Base-by-base conservation (phyloP, 1,140 invertebrate species). In the Sitophilus oryzae region DNA sequence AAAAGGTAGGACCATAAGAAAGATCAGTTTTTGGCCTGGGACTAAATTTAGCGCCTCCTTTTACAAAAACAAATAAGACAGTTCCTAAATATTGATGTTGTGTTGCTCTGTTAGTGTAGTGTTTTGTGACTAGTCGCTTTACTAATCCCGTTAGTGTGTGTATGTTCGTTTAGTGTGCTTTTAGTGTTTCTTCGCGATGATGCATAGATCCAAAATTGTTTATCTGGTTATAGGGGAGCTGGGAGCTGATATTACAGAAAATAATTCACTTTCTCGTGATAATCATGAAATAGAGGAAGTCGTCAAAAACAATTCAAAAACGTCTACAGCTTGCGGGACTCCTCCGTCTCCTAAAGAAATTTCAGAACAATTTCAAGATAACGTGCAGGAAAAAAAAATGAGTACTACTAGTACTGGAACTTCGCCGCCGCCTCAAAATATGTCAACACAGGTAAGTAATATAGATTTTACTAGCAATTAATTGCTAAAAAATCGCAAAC, bases 381-480 rank as follows among this genome's bases (percentile, higher is more conserved):
- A 9, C 23, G 36, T 56, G n/a, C 34, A 30, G 38, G 45, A 54
- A 54, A 20, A 63, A 58, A 36, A 64, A 62, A 43, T 52, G 14
- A 50, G 56, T 43, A 64, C 65, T 40, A 63, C 65, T 16, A 81
- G 81, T 30, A 86, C 79, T 34, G 88, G 87, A 52, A 91, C 89
- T 16, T 91, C 89, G 15, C 89, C 89, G 44, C 86, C 88, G 30
- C 89, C 89, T 5, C 89, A 91, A 73, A 88, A 77, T 68, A 89
- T 89, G 62, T 88, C 88, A 20, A 91, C 89, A 20, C 89, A 91
- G 80, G 89, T 91, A 80, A 74, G 65, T n/a, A n/a, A n/a, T n/a
- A n/a, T n/a, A n/a, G n/a, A n/a, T n/a, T n/a, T n/a, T n/a, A n/a
- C n/a, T n/a, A n/a, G n/a, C n/a, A n/a, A n/a, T n/a, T n/a, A n/a